Conservation (phyloP, 2,888 invertebrate genomes). For the Leptarthrus brevirostris region DNA sequence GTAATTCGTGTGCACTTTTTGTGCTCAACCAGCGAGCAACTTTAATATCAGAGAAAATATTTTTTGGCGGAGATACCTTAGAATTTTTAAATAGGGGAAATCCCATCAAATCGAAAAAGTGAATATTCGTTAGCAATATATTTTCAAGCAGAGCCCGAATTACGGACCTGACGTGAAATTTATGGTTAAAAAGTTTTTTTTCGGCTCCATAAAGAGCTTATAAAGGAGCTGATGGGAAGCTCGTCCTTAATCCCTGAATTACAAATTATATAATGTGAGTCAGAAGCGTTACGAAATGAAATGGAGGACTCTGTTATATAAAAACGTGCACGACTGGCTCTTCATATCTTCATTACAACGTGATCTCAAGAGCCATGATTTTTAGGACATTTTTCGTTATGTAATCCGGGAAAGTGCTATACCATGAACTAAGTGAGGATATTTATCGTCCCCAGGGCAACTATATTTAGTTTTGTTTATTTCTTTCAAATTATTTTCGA, state of each 20-base stretch:
- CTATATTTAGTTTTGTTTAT: conserved; percentile 4
- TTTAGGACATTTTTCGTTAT: neutral
- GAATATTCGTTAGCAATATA: neutral
- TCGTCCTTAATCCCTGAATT: neutral
- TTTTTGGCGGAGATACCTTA: neutral
- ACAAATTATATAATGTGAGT: conserved; percentile 16
- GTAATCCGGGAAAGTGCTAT: neutral
- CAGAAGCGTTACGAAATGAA: conserved; percentile 3
- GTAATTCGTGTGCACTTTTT: conserved; percentile 25
- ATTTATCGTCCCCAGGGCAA: neutral
- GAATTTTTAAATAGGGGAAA: neutral
- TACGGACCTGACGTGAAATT: neutral
- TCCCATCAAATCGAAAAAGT: neutral
- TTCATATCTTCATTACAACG: neutral
- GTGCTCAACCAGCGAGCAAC: conserved; percentile 2
- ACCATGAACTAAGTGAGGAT: neutral
- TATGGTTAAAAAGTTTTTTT: conserved; percentile 18
- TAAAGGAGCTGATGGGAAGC: neutral
- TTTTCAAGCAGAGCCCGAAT: neutral
- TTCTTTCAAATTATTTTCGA: conserved; percentile 28
- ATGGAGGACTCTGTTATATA: neutral
- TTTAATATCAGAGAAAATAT: conserved; percentile 2
- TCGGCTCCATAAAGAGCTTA: neutral
- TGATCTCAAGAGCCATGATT: neutral
- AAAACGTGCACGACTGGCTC: neutral